These are phyloP conservation scores for Arge pagana DNA, from an alignment of 2,888 invertebrate genomes.

Conservation along the genomic window DNA sequence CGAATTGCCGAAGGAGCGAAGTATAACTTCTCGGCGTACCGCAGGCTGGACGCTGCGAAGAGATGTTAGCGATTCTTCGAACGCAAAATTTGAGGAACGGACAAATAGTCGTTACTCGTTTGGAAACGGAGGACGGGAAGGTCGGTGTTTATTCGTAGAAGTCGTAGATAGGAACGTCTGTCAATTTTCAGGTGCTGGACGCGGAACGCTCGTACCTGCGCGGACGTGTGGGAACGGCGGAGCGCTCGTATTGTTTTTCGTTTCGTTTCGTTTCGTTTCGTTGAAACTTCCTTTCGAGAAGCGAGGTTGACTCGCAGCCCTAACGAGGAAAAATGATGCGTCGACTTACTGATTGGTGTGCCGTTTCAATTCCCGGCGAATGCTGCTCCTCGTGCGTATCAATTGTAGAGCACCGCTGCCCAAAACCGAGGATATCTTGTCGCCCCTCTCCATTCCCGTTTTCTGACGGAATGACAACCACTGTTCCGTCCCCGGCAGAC, in stretches of 20 bases:
- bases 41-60: no score
- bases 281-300: slow-evolving; percentile 24
- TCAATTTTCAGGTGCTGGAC: not conserved
- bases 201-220: not conserved
- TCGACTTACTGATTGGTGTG: slow-evolving; percentile 48
- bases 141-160: not conserved
- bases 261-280: no score
- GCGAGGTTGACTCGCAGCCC: not conserved
- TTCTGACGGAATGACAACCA: slow-evolving; percentile 43
- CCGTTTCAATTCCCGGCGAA: slow-evolving; percentile 48
- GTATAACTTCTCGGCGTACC: no score
- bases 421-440: slow-evolving; percentile 40
- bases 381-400: slow-evolving; percentile 51
- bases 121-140: no score
- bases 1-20: no score
- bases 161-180: no score
- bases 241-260: no score
- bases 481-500: slow-evolving; percentile 41
- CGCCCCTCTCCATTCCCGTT: slow-evolving; percentile 26
- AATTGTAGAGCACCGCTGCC: slow-evolving; percentile 52
- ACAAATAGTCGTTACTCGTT: no score
- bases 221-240: slow-evolving; percentile 9
- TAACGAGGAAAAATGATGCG: slow-evolving; percentile 7
- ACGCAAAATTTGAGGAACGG: no score
- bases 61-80: no score